phyloP scores from a whole-genome alignment of 2,113 vertebrate genomes.

The Puffinus mauretanicus region DNA sequence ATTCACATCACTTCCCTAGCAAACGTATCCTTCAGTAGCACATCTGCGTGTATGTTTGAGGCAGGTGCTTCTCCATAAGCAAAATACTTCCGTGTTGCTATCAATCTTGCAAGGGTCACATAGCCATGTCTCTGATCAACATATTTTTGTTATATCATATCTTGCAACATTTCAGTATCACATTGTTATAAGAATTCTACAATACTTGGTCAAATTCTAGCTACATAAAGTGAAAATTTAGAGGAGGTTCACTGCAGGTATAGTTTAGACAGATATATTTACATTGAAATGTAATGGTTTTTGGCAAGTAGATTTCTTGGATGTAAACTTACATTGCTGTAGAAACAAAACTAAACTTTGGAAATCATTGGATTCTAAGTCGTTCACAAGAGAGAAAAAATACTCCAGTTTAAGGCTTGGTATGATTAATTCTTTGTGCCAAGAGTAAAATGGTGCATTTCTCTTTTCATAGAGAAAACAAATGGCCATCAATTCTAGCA shows the following conservation, averaged over 20 bases:
- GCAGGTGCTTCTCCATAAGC: background rate
- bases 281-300: background rate
- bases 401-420: background rate
- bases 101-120: background rate
- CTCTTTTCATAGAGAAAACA: conserved; percentile 19
- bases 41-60: background rate
- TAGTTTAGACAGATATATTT: background rate
- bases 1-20: background rate
- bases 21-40: background rate
- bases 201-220: background rate
- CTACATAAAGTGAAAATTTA: background rate
- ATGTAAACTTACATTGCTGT: background rate
- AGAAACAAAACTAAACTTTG: background rate
- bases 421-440: background rate
- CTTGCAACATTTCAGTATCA: background rate
- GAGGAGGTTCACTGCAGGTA: background rate
- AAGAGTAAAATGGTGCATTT: background rate
- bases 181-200: background rate
- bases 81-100: background rate
- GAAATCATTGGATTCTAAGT: background rate
- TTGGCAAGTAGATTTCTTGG: background rate
- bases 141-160: background rate
- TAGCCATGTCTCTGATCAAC: background rate
- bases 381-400: background rate
- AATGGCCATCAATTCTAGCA: conserved; percentile 41